Percentiles rank a stretch among this genome's conserved stretches.
These are phyloP conservation scores for Kryptopterus vitreolus DNA, from an alignment of 2,797 vertebrate species.

Conservation along the genomic window DNA sequence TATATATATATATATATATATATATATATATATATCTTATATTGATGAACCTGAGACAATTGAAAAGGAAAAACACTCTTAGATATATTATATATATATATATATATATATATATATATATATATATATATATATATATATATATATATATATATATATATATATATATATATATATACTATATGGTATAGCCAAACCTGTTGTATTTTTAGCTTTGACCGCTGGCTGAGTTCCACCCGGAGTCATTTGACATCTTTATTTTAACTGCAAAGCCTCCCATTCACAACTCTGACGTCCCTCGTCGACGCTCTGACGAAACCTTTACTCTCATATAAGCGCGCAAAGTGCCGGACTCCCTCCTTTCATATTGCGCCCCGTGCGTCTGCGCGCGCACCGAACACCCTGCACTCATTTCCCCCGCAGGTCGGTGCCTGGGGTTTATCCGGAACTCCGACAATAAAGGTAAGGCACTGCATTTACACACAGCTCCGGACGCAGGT, in stretches of 20 bases:
- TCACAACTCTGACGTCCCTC: conserved; percentile 80
- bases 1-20: no score
- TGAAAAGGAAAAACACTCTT: no score
- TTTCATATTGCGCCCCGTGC: conserved; percentile 37
- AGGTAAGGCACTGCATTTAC: conserved; percentile 20
- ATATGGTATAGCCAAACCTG: not conserved
- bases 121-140: no score
- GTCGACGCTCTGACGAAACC: conserved; percentile 80
- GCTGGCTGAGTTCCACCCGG: conserved; percentile 53
- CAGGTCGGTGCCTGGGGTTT: conserved; percentile 18
- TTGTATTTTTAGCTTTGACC: conserved; percentile 43
- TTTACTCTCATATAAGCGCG: conserved; percentile 68
- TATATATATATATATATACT: no score
- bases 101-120: no score
- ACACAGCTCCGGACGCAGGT: not conserved
- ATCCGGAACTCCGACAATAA: not conserved
- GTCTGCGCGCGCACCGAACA: conserved; percentile 6
- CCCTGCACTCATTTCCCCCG: not conserved
- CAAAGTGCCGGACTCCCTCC: conserved; percentile 39
- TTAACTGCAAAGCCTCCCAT: conserved; percentile 65
- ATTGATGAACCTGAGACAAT: no score
- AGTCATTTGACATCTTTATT: conserved; percentile 62
- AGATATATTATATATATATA: no score
- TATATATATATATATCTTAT: no score
- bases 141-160: no score